Evolutionary conservation across 2,797 vertebrate genomes (phyloP).

Genomic region (Taenioides sp.): DNA sequence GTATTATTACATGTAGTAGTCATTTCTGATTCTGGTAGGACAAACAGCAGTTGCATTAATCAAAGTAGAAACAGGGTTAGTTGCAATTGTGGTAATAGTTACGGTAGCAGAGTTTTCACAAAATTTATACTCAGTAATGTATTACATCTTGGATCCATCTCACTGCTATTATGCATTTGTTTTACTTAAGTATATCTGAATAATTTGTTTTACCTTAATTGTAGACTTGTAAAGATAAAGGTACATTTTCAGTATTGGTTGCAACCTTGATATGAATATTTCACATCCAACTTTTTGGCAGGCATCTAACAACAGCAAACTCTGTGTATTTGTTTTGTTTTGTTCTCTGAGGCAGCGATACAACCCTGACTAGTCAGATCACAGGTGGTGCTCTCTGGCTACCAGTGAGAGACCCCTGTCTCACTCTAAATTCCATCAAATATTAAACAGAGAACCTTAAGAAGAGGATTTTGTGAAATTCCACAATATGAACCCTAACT

Average conservation of each 20-base stretch:
- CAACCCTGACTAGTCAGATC: constrained; percentile 27
- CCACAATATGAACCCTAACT: constrained; percentile 26
- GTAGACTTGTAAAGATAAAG: neutral
- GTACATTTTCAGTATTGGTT: neutral
- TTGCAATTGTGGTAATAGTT: too few relatives aligned
- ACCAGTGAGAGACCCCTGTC: constrained; percentile 19
- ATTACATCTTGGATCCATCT: too few relatives aligned
- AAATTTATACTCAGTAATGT: too few relatives aligned
- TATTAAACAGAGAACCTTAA: constrained; percentile 40
- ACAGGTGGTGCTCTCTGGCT: constrained; percentile 18
- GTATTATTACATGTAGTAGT: too few relatives aligned
- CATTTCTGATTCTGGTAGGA: too few relatives aligned
- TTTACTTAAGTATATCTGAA: too few relatives aligned
- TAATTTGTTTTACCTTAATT: neutral
- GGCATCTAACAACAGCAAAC: neutral
- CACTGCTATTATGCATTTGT: too few relatives aligned
- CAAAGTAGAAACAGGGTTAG: too few relatives aligned
- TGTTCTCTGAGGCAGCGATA: constrained; percentile 17
- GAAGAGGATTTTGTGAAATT: constrained; percentile 26
- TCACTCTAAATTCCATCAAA: constrained; percentile 38
- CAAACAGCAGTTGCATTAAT: too few relatives aligned
- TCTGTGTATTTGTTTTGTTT: constrained; percentile 26
- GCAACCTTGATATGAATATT: constrained; percentile 16
- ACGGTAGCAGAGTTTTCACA: too few relatives aligned
- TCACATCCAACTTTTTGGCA: constrained; percentile 4